Conservation (phyloP, 2,113 vertebrate species). For the Chroicocephalus ridibundus region DNA sequence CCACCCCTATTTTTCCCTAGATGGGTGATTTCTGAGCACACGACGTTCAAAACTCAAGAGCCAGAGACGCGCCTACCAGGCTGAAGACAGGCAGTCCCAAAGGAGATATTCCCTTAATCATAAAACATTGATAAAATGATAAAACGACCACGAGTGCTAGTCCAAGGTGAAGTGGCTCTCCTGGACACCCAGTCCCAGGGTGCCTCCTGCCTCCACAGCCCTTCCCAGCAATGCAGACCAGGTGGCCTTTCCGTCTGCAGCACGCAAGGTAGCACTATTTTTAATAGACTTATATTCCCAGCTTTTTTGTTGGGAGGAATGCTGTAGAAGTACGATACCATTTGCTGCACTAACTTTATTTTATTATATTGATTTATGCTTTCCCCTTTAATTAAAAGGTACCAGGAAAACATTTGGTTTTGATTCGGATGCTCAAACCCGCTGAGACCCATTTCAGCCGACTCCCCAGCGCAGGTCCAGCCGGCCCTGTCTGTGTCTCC, state of each 20-base stretch:
- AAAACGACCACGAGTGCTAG: fast-evolving
- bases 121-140: background rate
- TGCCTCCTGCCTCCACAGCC: background rate
- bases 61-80: background rate
- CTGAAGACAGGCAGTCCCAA: background rate
- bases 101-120: background rate
- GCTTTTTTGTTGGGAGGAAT: background rate
- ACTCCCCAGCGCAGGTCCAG: background rate
- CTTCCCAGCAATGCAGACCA: background rate
- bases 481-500: background rate
- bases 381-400: constrained; percentile 56
- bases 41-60: background rate
- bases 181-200: background rate
- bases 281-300: background rate
- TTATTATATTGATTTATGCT: constrained; percentile 27
- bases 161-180: background rate
- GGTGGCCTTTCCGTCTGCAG: background rate
- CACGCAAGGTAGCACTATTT: fast-evolving
- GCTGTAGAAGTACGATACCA: background rate
- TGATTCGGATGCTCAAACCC: background rate
- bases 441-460: background rate
- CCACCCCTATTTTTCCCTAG: background rate
- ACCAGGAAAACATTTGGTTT: constrained; percentile 43
- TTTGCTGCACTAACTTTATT: background rate
- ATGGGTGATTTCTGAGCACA: background rate